Conservation (phyloP, 1,140 invertebrate species). For the Cardiocondyla obscurior region DNA sequence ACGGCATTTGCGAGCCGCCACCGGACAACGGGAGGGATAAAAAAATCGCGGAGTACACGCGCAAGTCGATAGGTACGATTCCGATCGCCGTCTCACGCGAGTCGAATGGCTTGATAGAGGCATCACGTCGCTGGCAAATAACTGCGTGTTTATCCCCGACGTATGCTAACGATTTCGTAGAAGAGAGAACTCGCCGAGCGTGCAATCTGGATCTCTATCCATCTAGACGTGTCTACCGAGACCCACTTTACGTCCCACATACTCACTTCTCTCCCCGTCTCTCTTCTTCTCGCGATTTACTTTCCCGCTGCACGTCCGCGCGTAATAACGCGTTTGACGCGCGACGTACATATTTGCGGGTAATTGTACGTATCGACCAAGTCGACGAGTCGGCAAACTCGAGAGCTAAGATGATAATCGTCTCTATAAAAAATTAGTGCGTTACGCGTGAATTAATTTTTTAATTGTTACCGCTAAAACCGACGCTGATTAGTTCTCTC, state of each 20-base stretch:
- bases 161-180: conserved; percentile 54
- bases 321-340: conserved; percentile 48
- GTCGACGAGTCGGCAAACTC: conserved; percentile 13
- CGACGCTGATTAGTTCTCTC: too few relatives aligned
- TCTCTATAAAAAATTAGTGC: too few relatives aligned
- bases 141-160: conserved; percentile 39
- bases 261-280: not conserved
- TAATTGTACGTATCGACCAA: conserved; percentile 32
- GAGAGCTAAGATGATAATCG: conserved; percentile 22
- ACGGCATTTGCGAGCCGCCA: not conserved
- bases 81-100: conserved; percentile 27
- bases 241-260: conserved; percentile 35
- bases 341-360: not conserved
- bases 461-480: too few relatives aligned
- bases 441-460: too few relatives aligned
- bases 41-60: not conserved
- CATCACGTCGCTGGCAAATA: conserved; percentile 44
- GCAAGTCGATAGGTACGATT: conserved; percentile 30
- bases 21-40: not conserved
- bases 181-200: conserved; percentile 38
- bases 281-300: not conserved
- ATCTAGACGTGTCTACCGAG: conserved; percentile 53
- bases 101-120: conserved; percentile 32
- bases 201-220: conserved; percentile 49
- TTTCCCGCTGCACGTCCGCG: conserved; percentile 1